phyloP scores from a whole-genome alignment of 2,888 invertebrate genomes.

The Cephus pygmeus region DNA sequence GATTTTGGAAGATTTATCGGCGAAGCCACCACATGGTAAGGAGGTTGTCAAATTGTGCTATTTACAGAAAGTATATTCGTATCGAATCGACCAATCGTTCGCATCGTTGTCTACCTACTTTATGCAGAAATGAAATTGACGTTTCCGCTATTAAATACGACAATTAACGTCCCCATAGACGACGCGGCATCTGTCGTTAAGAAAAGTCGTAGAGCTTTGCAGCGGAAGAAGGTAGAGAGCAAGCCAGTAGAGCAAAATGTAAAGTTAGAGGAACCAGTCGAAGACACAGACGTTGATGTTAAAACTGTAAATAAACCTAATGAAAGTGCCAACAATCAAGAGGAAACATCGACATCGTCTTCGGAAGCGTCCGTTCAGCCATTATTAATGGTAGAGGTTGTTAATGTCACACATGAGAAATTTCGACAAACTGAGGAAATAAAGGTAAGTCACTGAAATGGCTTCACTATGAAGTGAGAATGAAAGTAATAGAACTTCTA shows the following conservation, averaged over 20 bases:
- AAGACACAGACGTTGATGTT: constrained; percentile 25
- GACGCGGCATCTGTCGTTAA: constrained; percentile 72
- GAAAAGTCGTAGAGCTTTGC: constrained; percentile 47
- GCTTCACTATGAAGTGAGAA: not conserved
- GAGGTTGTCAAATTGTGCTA: constrained; percentile 5
- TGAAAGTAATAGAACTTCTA: constrained; percentile 20
- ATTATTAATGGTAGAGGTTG: constrained; percentile 92
- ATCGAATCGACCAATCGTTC: no score
- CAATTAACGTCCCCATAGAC: constrained; percentile 85
- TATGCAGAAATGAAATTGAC: constrained; percentile 79
- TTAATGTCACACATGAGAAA: constrained; percentile 89
- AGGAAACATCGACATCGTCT: constrained; percentile 15
- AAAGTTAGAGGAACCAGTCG: constrained; percentile 22
- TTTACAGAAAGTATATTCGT: no score
- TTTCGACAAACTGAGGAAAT: constrained; percentile 94
- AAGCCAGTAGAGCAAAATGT: constrained; percentile 24
- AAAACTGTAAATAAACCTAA: not conserved
- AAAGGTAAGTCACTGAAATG: constrained; percentile 70
- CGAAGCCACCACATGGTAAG: constrained; percentile 72
- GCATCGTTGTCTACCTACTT: constrained; percentile 27
- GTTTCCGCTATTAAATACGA: constrained; percentile 85
- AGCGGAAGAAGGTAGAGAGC: constrained; percentile 47
- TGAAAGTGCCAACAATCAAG: constrained; percentile 14
- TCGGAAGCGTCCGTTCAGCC: constrained; percentile 59
- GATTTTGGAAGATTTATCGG: constrained; percentile 77